Percentiles rank a stretch among this genome's conserved stretches.
Evolutionary conservation across 2,888 invertebrate species (phyloP).

Genomic region (Heliconius cydno): DNA sequence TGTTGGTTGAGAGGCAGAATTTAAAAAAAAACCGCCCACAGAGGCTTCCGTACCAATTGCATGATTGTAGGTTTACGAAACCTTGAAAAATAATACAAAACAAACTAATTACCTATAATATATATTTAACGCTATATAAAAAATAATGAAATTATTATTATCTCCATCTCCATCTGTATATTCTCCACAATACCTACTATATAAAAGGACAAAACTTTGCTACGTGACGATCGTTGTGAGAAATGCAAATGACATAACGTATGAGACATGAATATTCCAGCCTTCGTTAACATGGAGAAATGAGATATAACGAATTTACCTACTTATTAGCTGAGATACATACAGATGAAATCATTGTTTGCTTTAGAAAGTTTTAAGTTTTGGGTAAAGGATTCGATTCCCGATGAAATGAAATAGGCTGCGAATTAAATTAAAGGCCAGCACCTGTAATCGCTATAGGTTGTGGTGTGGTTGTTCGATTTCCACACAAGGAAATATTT

Average conservation of each 20-base stretch:
- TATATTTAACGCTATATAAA: neutral
- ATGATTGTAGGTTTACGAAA: neutral
- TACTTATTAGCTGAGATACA: conserved; percentile 23
- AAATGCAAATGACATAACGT: conserved; percentile 41
- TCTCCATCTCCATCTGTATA: neutral
- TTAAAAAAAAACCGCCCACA: too few species aligned
- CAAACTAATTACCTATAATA: neutral
- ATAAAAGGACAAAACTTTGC: conserved; percentile 23
- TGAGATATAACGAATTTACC: conserved; percentile 42
- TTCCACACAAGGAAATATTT: neutral
- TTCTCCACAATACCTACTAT: neutral
- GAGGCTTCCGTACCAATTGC: neutral
- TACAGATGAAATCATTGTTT: neutral
- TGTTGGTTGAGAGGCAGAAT: too few species aligned
- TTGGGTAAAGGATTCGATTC: neutral
- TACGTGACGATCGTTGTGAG: conserved; percentile 38
- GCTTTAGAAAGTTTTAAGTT: neutral
- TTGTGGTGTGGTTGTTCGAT: too few species aligned
- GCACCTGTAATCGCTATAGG: too few species aligned
- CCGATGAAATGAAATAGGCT: too few species aligned
- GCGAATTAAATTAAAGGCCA: too few species aligned
- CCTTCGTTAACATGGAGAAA: conserved; percentile 36
- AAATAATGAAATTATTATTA: neutral
- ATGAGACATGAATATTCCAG: conserved; percentile 43
- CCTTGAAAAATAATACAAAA: neutral